Evolutionary conservation across 2,888 invertebrate genomes (phyloP).

Genomic region (Leucophenga montana): DNA sequence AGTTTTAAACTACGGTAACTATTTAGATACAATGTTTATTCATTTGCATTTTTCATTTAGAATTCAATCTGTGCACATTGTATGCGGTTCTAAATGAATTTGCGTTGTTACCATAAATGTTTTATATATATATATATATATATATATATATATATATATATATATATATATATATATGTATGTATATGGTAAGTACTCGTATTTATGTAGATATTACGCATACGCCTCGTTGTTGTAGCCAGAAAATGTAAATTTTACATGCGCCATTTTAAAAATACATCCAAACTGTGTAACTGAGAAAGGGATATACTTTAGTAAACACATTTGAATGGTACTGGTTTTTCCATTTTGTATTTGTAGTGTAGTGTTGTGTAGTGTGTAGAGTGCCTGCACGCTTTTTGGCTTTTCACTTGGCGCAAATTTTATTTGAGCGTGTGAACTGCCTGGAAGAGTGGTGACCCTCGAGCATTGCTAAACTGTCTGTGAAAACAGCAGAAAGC

Average conservation of each 20-base stretch:
- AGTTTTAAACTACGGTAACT: too few species aligned
- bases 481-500: conserved; percentile 49
- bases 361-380: neutral
- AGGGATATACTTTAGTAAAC: too few species aligned
- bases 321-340: neutral
- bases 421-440: neutral
- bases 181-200: too few species aligned
- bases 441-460: conserved; percentile 10
- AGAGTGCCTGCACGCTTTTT: neutral
- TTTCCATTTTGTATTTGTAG: neutral
- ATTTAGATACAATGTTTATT: neutral
- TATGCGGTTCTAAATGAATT: neutral
- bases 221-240: conserved; percentile 2
- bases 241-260: conserved; percentile 11
- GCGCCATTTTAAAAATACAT: neutral
- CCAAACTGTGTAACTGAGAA: neutral
- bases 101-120: neutral
- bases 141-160: too few species aligned
- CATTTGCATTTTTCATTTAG: neutral
- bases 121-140: neutral
- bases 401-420: conserved; percentile 13
- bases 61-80: neutral
- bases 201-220: neutral
- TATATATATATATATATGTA: too few species aligned
- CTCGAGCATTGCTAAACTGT: conserved; percentile 38